Evolutionary conservation across 2,797 vertebrate species (phyloP).

Genomic region (Crocidura indochinensis): DNA sequence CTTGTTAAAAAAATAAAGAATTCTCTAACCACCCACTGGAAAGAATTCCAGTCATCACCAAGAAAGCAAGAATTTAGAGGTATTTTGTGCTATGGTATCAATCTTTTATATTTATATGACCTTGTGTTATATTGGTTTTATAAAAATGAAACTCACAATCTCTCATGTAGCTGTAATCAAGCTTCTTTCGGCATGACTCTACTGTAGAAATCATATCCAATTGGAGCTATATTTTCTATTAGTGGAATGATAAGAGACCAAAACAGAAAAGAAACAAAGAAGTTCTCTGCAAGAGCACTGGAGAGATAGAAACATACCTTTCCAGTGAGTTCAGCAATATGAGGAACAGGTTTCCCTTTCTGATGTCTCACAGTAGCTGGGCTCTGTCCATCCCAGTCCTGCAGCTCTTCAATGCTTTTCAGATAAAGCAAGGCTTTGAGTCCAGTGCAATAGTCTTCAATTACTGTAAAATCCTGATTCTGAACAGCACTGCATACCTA

Average conservation of each 20-base stretch:
- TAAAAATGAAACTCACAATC: conserved; percentile 87
- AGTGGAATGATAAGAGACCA: background rate
- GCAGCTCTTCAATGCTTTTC: conserved; percentile 93
- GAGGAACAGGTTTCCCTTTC: conserved; percentile 93
- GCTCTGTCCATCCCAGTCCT: conserved; percentile 94
- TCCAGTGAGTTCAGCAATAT: conserved; percentile 91
- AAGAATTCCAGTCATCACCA: conserved; percentile 87
- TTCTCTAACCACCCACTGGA: conserved; percentile 87
- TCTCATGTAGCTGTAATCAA: conserved; percentile 85
- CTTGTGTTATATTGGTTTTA: conserved; percentile 86
- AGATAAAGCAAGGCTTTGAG: conserved; percentile 94
- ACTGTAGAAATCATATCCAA: conserved; percentile 85
- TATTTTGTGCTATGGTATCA: conserved; percentile 82
- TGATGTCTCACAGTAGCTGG: conserved; percentile 92
- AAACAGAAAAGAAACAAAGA: background rate
- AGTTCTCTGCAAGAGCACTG: background rate
- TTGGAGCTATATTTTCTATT: background rate
- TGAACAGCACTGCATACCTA: conserved; percentile 92
- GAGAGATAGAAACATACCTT: conserved; percentile 90
- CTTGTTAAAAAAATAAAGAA: conserved; percentile 89
- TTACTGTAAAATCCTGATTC: conserved; percentile 93
- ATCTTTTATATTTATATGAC: conserved; percentile 87
- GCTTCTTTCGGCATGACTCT: conserved; percentile 84
- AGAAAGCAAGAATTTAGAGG: conserved; percentile 88
- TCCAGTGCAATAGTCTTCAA: conserved; percentile 94